Evolutionary conservation across 2,113 vertebrate species (phyloP), one percentile per base, ranked within the genome.

Genomic region (Eulacestoma nigropectus): DNA sequence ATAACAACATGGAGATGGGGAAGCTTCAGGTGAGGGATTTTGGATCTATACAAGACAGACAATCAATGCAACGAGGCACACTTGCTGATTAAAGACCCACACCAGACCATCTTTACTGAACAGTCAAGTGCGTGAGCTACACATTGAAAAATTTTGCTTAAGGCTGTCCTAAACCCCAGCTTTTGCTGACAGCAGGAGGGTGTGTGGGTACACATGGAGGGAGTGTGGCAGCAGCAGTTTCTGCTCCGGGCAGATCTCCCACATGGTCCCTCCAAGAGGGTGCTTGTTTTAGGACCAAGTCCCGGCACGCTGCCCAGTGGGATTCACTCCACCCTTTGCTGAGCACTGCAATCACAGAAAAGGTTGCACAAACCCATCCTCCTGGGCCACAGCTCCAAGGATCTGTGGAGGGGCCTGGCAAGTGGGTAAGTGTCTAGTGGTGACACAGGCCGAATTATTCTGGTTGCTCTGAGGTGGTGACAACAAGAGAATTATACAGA

Each of bases 251-350:
- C 30, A 74, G 62, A 32, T 32, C 26, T 62, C 56, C 53, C 35
- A 16, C n/a, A 3, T 1, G 2, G 37, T 47, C 27, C 27, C 37
- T 42, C 72, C 5, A 1, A 12, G 72, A 32, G 29, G 26, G 14
- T 50, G 41, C 46, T 57, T 26, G 16, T 18, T 65, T 57, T 22
- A 44, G 7, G 3, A 21, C 4, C 30, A 2, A 5, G 42, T 20
- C 57, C 63, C 8, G 4, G 46, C 46, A 13, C 21, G 0, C 4
- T 17, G 46, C 50, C 68, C 42, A 1, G 21, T 2, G 3, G 63
- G 57, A 22, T 44, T 35, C 68, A 16, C 62, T 52, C 44, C 18
- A 3, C 19, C 11, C n/a, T 13, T 10, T 25, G 47, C 64, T 44
- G 37, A 90, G 52, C 59, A 15, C 16, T 19, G 18, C 32, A 47